phyloP scores from a whole-genome alignment of 92 coral and sea anemone genomes.

The Chrysogorgia sp. region DNA sequence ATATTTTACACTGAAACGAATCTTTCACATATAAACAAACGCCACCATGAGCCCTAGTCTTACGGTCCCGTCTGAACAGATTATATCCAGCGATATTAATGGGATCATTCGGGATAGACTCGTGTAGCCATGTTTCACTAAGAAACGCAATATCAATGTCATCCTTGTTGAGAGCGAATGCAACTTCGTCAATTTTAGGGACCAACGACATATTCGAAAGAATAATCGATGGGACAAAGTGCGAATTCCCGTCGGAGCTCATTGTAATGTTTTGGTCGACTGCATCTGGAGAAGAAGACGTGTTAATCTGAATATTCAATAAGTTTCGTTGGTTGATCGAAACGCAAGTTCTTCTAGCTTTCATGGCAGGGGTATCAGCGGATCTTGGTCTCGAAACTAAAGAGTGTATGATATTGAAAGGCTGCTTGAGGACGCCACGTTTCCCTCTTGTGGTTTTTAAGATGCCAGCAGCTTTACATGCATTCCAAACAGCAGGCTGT shows the following conservation, averaged over 20 bases:
- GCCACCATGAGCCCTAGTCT: slow-evolving; percentile 15
- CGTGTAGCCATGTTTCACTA: slow-evolving; percentile 35
- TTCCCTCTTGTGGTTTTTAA: slow-evolving; percentile 45
- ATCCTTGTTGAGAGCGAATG: slow-evolving; percentile 16
- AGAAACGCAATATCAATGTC: slow-evolving; percentile 13
- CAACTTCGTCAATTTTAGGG: slow-evolving; percentile 47
- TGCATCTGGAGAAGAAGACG: too few species aligned
- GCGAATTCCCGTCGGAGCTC: too few species aligned
- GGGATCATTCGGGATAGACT: slow-evolving; percentile 7
- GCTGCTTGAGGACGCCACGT: slow-evolving; percentile 24
- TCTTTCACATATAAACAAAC: slow-evolving; percentile 25
- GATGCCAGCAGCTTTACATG: slow-evolving; percentile 38
- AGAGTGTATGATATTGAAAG: not conserved
- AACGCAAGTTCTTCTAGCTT: not conserved
- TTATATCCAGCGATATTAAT: slow-evolving; percentile 44
- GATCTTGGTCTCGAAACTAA: slow-evolving; percentile 29
- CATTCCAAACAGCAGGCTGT: slow-evolving; percentile 36
- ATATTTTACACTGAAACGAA: slow-evolving; percentile 34
- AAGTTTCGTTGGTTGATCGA: slow-evolving; percentile 22
- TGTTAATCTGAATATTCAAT: slow-evolving; percentile 49
- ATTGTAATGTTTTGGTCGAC: too few species aligned
- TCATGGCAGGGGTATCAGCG: not conserved
- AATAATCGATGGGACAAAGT: slow-evolving; percentile 36
- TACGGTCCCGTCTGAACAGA: slow-evolving; percentile 39
- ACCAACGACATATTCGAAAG: slow-evolving; percentile 40